These are phyloP conservation scores for Drosophila bipectinata DNA, from an alignment of 1,140 invertebrate species.

Conservation along the genomic window DNA sequence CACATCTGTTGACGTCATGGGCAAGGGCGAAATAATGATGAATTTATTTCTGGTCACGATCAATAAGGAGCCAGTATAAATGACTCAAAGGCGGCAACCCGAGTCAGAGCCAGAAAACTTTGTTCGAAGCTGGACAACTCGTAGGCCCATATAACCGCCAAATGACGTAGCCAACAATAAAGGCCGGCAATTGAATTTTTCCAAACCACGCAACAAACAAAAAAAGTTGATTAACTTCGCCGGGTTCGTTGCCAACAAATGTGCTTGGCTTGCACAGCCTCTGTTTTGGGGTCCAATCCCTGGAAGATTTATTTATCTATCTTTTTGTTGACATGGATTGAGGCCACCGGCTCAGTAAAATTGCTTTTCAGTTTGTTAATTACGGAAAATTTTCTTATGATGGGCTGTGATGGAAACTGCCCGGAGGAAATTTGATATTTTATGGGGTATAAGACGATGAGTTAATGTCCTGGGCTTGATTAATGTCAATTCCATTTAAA, in stretches of 20 bases:
- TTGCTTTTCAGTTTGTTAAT: slow-evolving; percentile 37
- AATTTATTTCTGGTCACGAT: slow-evolving; percentile 79
- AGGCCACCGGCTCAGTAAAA: slow-evolving; percentile 3
- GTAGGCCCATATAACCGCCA: slow-evolving; percentile 21
- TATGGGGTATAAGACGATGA: slow-evolving; percentile 16
- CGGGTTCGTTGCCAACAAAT: slow-evolving; percentile 17
- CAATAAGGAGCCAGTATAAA: slow-evolving; percentile 47
- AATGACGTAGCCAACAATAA: slow-evolving; percentile 48
- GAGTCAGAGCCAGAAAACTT: slow-evolving; percentile 41
- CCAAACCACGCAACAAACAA: slow-evolving; percentile 30
- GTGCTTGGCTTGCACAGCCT: slow-evolving; percentile 23
- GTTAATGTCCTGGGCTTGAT: slow-evolving; percentile 42
- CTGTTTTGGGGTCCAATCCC: slow-evolving; percentile 2
- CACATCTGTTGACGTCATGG: slow-evolving; percentile 68
- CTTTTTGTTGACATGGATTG: slow-evolving; percentile 19
- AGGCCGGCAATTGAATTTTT: slow-evolving; percentile 52
- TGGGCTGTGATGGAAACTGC: slow-evolving; percentile 6
- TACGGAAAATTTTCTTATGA: slow-evolving; percentile 20
- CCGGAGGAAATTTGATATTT: slow-evolving; percentile 37
- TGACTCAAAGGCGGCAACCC: slow-evolving; percentile 48
- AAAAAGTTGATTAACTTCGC: slow-evolving; percentile 53
- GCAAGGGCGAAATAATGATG: slow-evolving; percentile 52
- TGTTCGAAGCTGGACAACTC: slow-evolving; percentile 22
- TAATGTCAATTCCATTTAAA: slow-evolving; percentile 42
- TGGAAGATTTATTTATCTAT: slow-evolving; percentile 39